These are phyloP conservation scores for Dipodomys ordii DNA, from an alignment of 2,113 vertebrate species.

Conservation along the genomic window DNA sequence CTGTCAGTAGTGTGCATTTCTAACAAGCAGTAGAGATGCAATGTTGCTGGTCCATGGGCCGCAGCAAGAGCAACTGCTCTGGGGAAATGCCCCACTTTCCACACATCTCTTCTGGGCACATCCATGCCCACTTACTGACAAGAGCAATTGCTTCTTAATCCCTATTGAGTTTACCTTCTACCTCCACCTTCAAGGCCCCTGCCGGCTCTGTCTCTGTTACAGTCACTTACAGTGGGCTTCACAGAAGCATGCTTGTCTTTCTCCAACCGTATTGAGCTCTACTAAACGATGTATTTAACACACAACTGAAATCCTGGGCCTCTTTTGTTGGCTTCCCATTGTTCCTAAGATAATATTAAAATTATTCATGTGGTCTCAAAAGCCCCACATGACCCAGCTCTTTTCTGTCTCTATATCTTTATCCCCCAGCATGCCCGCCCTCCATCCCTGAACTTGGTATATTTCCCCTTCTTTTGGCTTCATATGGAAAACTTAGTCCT, in stretches of 20 bases:
- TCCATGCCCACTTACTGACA: background rate
- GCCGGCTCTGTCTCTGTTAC: background rate
- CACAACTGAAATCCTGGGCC: background rate
- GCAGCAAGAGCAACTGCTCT: background rate
- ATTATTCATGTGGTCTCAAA: background rate
- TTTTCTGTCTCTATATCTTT: background rate
- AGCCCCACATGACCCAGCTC: background rate
- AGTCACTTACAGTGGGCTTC: background rate
- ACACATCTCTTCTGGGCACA: background rate
- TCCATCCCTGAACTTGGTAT: background rate
- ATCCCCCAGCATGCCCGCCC: background rate
- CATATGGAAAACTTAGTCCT: background rate
- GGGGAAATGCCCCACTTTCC: background rate
- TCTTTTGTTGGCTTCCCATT: background rate
- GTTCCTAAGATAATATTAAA: background rate
- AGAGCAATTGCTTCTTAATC: background rate
- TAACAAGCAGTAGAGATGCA: background rate
- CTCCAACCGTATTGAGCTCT: background rate
- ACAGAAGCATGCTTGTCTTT: background rate
- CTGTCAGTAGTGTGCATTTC: background rate
- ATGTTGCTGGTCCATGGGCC: accelerated
- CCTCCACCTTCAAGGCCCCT: background rate
- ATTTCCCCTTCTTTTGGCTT: background rate
- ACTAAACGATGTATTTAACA: background rate
- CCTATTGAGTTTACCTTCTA: background rate